Conservation (phyloP, 2,113 vertebrate species). For the Cardinalis cardinalis region DNA sequence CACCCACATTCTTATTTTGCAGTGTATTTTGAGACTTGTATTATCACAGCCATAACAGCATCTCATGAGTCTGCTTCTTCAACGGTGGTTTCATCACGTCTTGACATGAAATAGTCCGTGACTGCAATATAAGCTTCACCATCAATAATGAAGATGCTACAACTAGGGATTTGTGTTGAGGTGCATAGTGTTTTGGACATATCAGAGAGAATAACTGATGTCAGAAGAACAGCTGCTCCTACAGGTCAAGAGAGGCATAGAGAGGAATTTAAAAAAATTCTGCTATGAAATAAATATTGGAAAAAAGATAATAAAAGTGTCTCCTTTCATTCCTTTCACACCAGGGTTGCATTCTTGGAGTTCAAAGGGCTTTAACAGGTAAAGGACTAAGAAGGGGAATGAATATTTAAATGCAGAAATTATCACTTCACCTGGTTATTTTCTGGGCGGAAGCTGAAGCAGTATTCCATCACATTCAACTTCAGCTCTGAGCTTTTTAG, state of each 20-base stretch:
- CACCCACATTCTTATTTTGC: not conserved
- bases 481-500: not conserved
- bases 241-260: not conserved
- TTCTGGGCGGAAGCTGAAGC: accelerated
- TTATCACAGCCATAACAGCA: not conserved
- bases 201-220: conserved; percentile 32
- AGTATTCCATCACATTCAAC: not conserved
- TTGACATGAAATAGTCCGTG: conserved; percentile 10
- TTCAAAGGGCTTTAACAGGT: not conserved
- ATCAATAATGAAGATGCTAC: conserved; percentile 3
- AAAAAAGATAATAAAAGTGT: not conserved
- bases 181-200: not conserved
- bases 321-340: not conserved
- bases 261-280: not conserved
- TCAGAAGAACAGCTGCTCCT: not conserved
- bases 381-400: not conserved
- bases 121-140: not conserved
- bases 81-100: not conserved
- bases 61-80: not conserved
- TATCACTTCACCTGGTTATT: not conserved
- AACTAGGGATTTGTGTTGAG: not conserved
- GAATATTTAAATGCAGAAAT: not conserved
- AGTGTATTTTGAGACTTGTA: not conserved
- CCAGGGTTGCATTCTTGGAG: not conserved
- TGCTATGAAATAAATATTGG: not conserved